These are phyloP conservation scores for Epistrophella euchroma DNA, from an alignment of 2,888 invertebrate species.

Conservation along the genomic window DNA sequence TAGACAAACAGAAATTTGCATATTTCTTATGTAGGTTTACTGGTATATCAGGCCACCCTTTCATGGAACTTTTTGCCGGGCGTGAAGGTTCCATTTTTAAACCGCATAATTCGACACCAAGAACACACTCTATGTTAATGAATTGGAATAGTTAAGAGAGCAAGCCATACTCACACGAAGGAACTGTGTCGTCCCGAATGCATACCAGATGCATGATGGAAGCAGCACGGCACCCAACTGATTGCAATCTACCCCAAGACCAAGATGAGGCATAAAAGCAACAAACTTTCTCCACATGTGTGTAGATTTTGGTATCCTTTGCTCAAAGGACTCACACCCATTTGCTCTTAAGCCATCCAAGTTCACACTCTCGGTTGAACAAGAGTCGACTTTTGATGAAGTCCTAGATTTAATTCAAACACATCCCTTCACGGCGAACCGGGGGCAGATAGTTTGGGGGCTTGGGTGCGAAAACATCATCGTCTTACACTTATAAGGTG, in stretches of 20 bases:
- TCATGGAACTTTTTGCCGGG: slow-evolving; percentile 19
- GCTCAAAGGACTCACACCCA: slow-evolving; percentile 51
- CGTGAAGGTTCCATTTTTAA: slow-evolving; percentile 67
- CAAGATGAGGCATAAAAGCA: slow-evolving; percentile 53
- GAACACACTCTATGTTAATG: slow-evolving; percentile 66
- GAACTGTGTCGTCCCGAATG: slow-evolving; percentile 28
- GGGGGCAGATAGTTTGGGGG: slow-evolving; percentile 27
- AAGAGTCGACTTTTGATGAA: slow-evolving; percentile 75
- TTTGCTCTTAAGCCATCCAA: slow-evolving; percentile 55
- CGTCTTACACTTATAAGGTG: slow-evolving; percentile 75
- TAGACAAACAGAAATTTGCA: slow-evolving; percentile 82
- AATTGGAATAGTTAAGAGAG: slow-evolving; percentile 68
- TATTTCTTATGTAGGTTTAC: slow-evolving; percentile 78
- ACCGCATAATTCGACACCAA: slow-evolving; percentile 76
- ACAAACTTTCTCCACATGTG: slow-evolving; percentile 67
- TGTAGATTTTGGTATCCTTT: slow-evolving; percentile 48
- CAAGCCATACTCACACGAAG: slow-evolving; percentile 23
- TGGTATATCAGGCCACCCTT: slow-evolving; percentile 54
- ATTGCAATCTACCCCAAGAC: slow-evolving; percentile 71
- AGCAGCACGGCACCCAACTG: slow-evolving; percentile 18
- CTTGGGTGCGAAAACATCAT: slow-evolving; percentile 74
- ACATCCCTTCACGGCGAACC: slow-evolving; percentile 42
- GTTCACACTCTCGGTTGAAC: slow-evolving; percentile 69
- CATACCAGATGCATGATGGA: slow-evolving; percentile 54
- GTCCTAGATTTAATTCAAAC: slow-evolving; percentile 72